Percentiles rank a stretch among this genome's conserved stretches.
These are phyloP conservation scores for Caenorhabditis uteleia DNA, from an alignment of 2,888 invertebrate species.

Conservation along the genomic window DNA sequence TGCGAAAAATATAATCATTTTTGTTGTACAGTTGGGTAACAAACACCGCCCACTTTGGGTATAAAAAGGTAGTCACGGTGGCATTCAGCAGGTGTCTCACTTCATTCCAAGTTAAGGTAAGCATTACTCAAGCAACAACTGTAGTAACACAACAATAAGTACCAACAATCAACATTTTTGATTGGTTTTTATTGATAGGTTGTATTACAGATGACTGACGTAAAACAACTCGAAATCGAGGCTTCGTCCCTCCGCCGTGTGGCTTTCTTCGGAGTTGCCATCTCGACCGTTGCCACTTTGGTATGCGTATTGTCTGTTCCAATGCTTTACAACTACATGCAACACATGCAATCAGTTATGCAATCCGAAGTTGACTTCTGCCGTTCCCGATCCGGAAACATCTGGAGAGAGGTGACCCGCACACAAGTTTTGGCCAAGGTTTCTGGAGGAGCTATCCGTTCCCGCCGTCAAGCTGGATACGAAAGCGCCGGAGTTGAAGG, in stretches of 20 bases:
- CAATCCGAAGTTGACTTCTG: conserved; percentile 55
- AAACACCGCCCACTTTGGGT: conserved; percentile 35
- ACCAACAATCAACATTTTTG: neutral
- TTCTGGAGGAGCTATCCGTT: conserved; percentile 46
- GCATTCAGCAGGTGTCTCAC: conserved; percentile 35
- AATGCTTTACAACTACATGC: conserved; percentile 63
- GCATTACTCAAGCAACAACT: conserved; percentile 8
- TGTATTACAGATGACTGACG: conserved; percentile 35
- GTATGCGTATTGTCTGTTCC: conserved; percentile 55
- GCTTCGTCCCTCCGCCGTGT: conserved; percentile 51
- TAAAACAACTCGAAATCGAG: conserved; percentile 49
- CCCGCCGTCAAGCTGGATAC: conserved; percentile 59
- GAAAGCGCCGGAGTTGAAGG: conserved; percentile 45
- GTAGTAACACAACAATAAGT: conserved; percentile 8
- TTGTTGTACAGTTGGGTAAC: conserved; percentile 10
- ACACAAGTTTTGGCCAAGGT: conserved; percentile 59
- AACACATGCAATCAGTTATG: conserved; percentile 60
- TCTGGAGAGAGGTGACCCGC: conserved; percentile 59
- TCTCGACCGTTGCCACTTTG: conserved; percentile 53
- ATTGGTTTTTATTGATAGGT: neutral
- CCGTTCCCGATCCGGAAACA: conserved; percentile 55
- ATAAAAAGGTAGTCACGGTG: conserved; percentile 26
- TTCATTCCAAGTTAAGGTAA: conserved; percentile 32
- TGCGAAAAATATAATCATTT: conserved; percentile 7
- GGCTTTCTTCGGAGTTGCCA: conserved; percentile 55